Percentiles rank a stretch among this genome's conserved stretches.
These are phyloP conservation scores for Drosophila parthenogenetica DNA, from an alignment of 2,888 invertebrate species.

Conservation along the genomic window DNA sequence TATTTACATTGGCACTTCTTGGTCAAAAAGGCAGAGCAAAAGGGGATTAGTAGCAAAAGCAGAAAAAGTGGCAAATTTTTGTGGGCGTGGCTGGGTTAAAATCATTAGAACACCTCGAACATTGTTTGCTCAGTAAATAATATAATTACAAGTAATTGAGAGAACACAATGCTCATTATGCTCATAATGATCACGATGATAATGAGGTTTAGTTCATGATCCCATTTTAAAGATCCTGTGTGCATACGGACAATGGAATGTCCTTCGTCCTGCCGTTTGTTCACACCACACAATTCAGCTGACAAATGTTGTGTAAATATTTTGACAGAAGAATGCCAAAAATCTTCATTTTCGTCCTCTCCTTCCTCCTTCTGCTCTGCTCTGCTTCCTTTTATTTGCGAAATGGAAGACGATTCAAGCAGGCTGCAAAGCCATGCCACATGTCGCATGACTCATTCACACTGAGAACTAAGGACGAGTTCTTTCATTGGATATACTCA, in stretches of 20 bases:
- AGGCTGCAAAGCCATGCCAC: conserved; percentile 26
- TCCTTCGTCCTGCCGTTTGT: conserved; percentile 36
- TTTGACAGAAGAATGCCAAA: conserved; percentile 82
- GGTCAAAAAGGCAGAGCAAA: not conserved
- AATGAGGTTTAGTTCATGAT: conserved; percentile 30
- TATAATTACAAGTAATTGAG: conserved; percentile 77
- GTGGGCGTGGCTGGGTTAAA: conserved; percentile 40
- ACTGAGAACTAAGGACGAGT: not conserved
- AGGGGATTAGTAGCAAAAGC: conserved; percentile 41
- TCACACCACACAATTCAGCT: conserved; percentile 48
- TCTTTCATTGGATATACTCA: not conserved
- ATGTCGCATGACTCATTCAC: conserved; percentile 37
- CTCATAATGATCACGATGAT: conserved; percentile 1
- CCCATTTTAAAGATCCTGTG: conserved; percentile 49
- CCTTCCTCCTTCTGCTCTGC: not conserved
- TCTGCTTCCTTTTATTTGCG: conserved; percentile 9
- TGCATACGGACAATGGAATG: conserved; percentile 30
- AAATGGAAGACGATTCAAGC: conserved; percentile 19
- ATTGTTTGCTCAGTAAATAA: conserved; percentile 71
- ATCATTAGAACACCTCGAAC: conserved; percentile 35
- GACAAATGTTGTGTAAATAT: conserved; percentile 79
- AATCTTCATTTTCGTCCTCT: conserved; percentile 31
- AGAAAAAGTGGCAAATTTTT: conserved; percentile 28
- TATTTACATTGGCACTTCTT: conserved; percentile 61
- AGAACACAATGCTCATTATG: conserved; percentile 1